Evolutionary conservation across 2,113 vertebrate genomes (phyloP), one percentile per base, ranked within the genome.

Genomic region (Machaerirhynchus nigripectus): DNA sequence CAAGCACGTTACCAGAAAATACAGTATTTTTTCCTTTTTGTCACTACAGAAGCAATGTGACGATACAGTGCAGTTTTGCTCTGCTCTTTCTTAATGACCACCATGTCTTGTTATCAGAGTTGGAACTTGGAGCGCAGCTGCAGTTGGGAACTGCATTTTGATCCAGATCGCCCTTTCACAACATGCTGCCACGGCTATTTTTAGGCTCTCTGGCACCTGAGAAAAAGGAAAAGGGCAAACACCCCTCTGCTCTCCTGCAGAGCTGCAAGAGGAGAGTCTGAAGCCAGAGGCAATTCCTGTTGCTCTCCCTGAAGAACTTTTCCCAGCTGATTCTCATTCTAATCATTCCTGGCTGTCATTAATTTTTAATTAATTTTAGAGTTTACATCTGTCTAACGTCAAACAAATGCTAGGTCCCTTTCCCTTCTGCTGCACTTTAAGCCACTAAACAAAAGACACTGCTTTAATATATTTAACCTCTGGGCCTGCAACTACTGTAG

Each of bases 171-270:
- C 30, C 13, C 35, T 63, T 78, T n/a, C 9, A 10, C 27, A 50
- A 40, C 24, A n/a, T 3, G 4, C 8, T 44, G 15, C 31, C 28
- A n/a, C 21, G 37, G 39, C 30, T 42, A 11, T 24, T 75, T 75
- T 39, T 24, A 27, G 64, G 28, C 14, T 59, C 20, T 57, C 39
- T 70, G 26, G 35, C 42, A 81, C 33, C 28, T 33, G 39, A 74
- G 31, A 17, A 53, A 56, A 76, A 37, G 3, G 13, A 33, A 71
- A 69, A 61, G 2, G 15, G 15, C 13, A 79, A 47, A n/a, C 35
- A 33, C 5, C 6, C 5, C 23, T 56, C 9, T 13, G 0, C 27
- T 80, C 14, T 64, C 24, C n/a, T n/a, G n/a, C 0, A 0, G 30
- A 70, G 24, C 52, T 57, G 37, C 2, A 5, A 57, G 15, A 68